Conservation (phyloP, 1,140 invertebrate genomes). For the Chlorops oryzae region DNA sequence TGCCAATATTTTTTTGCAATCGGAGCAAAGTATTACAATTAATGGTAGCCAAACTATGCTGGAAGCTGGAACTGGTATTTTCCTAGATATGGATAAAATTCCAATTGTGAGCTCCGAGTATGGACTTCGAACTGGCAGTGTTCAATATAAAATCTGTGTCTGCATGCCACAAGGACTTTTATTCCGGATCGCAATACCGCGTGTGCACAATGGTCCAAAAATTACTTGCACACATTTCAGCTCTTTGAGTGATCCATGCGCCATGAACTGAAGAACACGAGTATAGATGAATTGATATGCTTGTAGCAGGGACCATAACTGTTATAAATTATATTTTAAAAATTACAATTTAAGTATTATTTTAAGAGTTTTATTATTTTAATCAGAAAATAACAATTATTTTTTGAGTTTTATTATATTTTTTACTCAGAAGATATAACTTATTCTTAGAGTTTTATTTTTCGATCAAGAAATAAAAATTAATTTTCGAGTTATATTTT, state of each 20-base stretch:
- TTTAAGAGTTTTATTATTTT: too few relatives aligned
- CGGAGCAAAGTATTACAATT: slow-evolving; percentile 72
- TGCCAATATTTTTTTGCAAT: slow-evolving; percentile 59
- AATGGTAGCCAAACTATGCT: slow-evolving; percentile 73
- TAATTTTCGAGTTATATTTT: too few relatives aligned
- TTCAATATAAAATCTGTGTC: slow-evolving; percentile 78
- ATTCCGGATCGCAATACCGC: slow-evolving; percentile 65
- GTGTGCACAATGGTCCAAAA: slow-evolving; percentile 50
- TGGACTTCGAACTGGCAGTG: slow-evolving; percentile 45
- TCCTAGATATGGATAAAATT: slow-evolving; percentile 65
- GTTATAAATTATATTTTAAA: too few relatives aligned
- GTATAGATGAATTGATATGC: neutral
- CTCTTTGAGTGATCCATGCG: slow-evolving; percentile 64
- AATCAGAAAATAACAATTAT: too few relatives aligned
- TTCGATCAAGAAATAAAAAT: too few relatives aligned
- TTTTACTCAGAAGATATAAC: too few relatives aligned
- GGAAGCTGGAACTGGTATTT: slow-evolving; percentile 63
- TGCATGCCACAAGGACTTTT: slow-evolving; percentile 81
- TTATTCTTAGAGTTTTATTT: too few relatives aligned
- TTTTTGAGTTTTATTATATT: too few relatives aligned
- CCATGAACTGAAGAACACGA: slow-evolving; percentile 25
- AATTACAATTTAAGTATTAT: too few relatives aligned
- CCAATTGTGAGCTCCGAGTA: slow-evolving; percentile 58
- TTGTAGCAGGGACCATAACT: too few relatives aligned
- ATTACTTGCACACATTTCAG: slow-evolving; percentile 62